Base-by-base conservation (phyloP, 2,113 vertebrate species). In the Fukomys damarensis region DNA sequence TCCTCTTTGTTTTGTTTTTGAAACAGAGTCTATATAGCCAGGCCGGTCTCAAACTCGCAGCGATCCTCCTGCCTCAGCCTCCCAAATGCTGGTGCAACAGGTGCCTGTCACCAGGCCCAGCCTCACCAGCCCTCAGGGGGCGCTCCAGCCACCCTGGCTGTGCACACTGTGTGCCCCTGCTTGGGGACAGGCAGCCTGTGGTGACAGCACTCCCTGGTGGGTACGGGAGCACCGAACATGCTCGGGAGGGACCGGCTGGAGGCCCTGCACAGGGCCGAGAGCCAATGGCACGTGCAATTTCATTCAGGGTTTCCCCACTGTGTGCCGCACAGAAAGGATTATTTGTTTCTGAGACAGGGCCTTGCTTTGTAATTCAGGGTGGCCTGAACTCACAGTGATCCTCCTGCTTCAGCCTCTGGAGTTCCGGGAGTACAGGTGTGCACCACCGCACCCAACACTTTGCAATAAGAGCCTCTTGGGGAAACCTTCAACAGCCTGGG, bases 201-300 rank as follows among this genome's bases (percentile, higher is more conserved):
- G 19, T n/a, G 83, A 66, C 20, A 46, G 43, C 6, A 3, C 58
- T 43, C 81, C 54, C 3, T 52, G 74, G n/a, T 8, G 46, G 46
- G 13, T 12, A 9, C 12, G 4, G 35, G 66, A 32, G 76, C 46
- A 30, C n/a, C 16, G n/a, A 3, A 13, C 22, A 17, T n/a, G 38
- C 1, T 22, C 30, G 70, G 30, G n/a, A 8, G n/a, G 86, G 52
- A 35, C 28, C 12, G 52, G 14, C 35, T 1, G 11, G 20, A 13
- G 43, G 13, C 10, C 6, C 59, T 26, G 17, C 7, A 1, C 49
- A 5, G 46, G 46, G 46, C 46, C 9, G 46, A 49, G 9, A 49
- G 46, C 46, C 46, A 49, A 49, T 9, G 9, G 46, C 5, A 0
- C 0, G 4, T n/a, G 30, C 1, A 0, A 20, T 11, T 46, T 32